Percentiles rank a stretch among this genome's conserved stretches.
phyloP scores from a whole-genome alignment of 2,888 invertebrate species.

The Papilio protenor region DNA sequence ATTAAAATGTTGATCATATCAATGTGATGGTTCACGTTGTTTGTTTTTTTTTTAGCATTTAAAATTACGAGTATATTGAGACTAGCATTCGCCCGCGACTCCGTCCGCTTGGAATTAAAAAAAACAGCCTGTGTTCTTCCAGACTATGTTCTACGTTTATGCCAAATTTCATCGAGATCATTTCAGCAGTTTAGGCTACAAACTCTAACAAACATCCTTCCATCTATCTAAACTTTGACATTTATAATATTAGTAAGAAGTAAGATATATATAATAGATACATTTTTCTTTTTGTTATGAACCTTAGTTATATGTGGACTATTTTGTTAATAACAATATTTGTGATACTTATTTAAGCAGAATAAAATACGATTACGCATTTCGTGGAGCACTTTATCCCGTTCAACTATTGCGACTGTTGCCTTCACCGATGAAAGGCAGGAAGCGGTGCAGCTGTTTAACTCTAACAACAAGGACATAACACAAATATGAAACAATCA shows the following conservation, averaged over 20 bases:
- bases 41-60: background rate
- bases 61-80: no score
- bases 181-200: no score
- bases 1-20: background rate
- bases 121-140: constrained; percentile 68
- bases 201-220: constrained; percentile 58
- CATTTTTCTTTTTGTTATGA: background rate
- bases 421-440: constrained; percentile 23
- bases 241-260: no score
- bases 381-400: background rate
- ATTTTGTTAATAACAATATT: no score
- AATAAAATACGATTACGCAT: background rate
- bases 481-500: constrained; percentile 23
- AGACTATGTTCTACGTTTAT: no score
- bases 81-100: constrained; percentile 60
- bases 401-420: background rate
- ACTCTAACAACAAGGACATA: constrained; percentile 11
- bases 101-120: no score
- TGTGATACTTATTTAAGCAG: background rate
- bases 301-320: no score
- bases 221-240: constrained; percentile 58
- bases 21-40: background rate
- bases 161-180: no score
- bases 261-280: no score
- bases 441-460: constrained; percentile 18